Percentiles rank a stretch among this genome's conserved stretches.
These are phyloP conservation scores for Coptotermes formosanus DNA, from an alignment of 1,140 invertebrate genomes.

Conservation along the genomic window DNA sequence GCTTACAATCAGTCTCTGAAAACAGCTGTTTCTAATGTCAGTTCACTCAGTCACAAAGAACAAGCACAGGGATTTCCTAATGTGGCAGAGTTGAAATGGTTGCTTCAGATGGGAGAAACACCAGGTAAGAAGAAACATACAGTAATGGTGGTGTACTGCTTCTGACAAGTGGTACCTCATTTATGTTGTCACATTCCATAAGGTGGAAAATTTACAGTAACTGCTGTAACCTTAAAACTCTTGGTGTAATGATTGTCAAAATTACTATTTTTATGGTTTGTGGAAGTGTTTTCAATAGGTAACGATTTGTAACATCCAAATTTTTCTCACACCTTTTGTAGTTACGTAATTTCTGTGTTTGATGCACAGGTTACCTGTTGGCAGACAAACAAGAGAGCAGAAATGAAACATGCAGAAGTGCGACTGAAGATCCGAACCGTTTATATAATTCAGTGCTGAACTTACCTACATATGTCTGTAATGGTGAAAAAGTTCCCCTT, in stretches of 20 bases:
- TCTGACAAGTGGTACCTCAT: too few relatives aligned
- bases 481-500: slow-evolving; percentile 69
- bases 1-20: neutral
- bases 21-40: neutral
- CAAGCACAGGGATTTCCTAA: neutral
- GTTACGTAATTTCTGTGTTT: neutral
- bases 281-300: too few relatives aligned
- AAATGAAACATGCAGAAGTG: neutral
- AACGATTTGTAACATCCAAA: neutral
- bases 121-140: neutral
- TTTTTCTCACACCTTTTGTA: too few relatives aligned
- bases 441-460: slow-evolving; percentile 76
- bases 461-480: slow-evolving; percentile 77
- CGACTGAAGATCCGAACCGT: slow-evolving; percentile 41
- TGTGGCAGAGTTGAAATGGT: slow-evolving; percentile 2
- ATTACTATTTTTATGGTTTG: too few relatives aligned
- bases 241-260: too few relatives aligned
- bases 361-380: neutral
- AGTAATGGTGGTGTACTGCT: too few relatives aligned
- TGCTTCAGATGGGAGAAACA: slow-evolving; percentile 15
- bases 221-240: too few relatives aligned
- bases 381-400: neutral
- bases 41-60: neutral
- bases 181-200: too few relatives aligned
- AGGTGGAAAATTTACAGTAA: too few relatives aligned